Base-by-base conservation (phyloP, 2,113 vertebrate genomes). In the Proteles cristata region DNA sequence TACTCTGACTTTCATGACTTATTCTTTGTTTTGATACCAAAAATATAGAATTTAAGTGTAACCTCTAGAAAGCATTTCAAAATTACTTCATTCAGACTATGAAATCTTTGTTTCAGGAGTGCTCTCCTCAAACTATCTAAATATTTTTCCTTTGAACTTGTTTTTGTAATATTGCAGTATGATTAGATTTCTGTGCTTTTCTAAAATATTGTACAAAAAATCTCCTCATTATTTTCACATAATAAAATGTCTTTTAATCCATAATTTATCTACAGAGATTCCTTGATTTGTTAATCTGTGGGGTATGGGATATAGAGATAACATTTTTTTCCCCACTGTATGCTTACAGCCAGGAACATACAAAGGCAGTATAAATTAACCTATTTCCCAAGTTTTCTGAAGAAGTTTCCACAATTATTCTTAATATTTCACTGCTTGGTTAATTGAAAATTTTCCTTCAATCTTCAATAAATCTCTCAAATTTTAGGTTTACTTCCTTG, bases 381-480 rank as follows among this genome's bases (percentile, higher is more conserved):
- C 11, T 85, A n/a, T 71, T 96, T 93, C 14, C 90, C 83, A 79
- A 92, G 15, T 76, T 74, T 93, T 86, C 35, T 96, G 15, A 43
- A 92, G 16, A 71, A 39, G n/a, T 96, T 89, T 76, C 8, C 73
- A 71, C 35, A 91, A 16, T 53, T 90, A 45, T 4, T 35, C 17
- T 89, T 33, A 85, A 39, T 92, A 68, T 58, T 79, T 84, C 21
- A 89, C 11, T 73, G 33, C 16, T 83, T 93, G 45, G 28, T 28
- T 87, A 90, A 17, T 58, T 93, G 1, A 79, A 69, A 21, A 69
- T 71, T 76, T 89, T 16, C 14, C 16, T 88, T 55, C 76, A 7
- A 63, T 55, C 48, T 76, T 90, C 2, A 80, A n/a, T 66, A 81
- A 86, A 61, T 71, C 7, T 93, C 28, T 92, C 53, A 87, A 66